Conservation (phyloP, 2,797 vertebrate genomes). For the Dipus sagitta region DNA sequence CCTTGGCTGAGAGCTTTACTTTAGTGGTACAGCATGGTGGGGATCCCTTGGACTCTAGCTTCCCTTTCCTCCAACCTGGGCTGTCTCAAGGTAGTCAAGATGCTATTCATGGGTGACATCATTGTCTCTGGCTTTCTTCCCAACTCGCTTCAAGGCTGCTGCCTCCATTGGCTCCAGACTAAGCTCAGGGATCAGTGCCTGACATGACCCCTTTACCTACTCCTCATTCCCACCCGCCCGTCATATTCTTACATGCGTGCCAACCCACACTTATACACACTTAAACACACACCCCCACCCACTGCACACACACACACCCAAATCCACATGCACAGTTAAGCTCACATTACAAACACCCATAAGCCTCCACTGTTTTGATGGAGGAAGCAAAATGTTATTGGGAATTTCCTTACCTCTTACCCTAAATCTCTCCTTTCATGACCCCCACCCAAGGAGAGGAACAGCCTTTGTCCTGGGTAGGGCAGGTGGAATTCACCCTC, state of each 20-base stretch:
- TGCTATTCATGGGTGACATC: neutral
- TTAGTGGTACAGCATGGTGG: neutral
- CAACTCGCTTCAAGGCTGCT: neutral
- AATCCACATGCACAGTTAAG: too few relatives aligned
- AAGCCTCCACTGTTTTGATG: neutral
- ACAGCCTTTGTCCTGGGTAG: conserved; percentile 25
- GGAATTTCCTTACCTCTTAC: neutral
- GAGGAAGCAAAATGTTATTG: neutral
- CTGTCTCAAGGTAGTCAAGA: neutral
- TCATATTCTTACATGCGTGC: fast-evolving
- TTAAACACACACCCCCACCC: neutral
- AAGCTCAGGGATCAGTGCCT: neutral
- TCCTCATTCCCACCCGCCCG: neutral
- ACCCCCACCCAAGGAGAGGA: neutral
- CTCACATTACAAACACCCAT: neutral
- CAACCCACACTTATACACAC: neutral
- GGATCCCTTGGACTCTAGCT: neutral
- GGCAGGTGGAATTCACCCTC: neutral
- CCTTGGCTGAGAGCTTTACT: neutral
- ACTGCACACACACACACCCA: neutral
- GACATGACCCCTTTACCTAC: neutral
- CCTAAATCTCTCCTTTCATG: neutral
- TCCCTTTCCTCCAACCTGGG: too few relatives aligned
- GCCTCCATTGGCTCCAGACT: neutral
- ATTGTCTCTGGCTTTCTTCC: neutral